Base-by-base conservation (phyloP, 92 coral and sea anemone species). In the Metridium senile region DNA sequence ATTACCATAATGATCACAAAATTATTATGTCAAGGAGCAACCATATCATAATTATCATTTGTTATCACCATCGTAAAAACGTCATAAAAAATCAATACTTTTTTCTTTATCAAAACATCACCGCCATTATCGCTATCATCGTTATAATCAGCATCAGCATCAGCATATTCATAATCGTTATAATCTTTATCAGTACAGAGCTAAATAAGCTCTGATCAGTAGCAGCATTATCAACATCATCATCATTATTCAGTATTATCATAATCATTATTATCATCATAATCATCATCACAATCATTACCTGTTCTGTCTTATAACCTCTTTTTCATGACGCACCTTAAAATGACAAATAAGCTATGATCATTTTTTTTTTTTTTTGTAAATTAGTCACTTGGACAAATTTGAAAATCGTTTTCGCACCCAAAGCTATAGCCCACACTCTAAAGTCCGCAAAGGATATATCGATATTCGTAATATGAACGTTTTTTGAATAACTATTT, bases 251-350 rank as follows among this genome's bases (percentile, higher is more conserved):
- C 49, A 39, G 6, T 13, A 39, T 39, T 39, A 39, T 39, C 49
- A 39, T 39, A 4, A 39, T 39, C 49, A 39, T 39, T 13, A 13
- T 39, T 13, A 6, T 39, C 49, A 39, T 39, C 49, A 39, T 39
- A 6, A 39, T 39, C 49, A 39, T 39, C 49, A 13, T 39, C 13
- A 13, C 13, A 6, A 39, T 39, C 49, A 13, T 34, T 71, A 93
- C 98, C 98, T 94, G 85, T 94, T 94, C 79, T 94, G 97, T 26
- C 93, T 86, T 59, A 94, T 94, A 35, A 92, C 93, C 46, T 88
- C 97, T 52, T 94, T 94, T 76, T 94, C 98, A 23, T 94, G 98
- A 22, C 98, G 91, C 61, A 91, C 84, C 98, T 94, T 84, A 1
- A 27, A 4, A 18, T 2, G 9, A 29, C 30, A 63, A 18, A 63